Conservation (phyloP, 2,797 vertebrate species). For the Melanotaenia trifasciata region DNA sequence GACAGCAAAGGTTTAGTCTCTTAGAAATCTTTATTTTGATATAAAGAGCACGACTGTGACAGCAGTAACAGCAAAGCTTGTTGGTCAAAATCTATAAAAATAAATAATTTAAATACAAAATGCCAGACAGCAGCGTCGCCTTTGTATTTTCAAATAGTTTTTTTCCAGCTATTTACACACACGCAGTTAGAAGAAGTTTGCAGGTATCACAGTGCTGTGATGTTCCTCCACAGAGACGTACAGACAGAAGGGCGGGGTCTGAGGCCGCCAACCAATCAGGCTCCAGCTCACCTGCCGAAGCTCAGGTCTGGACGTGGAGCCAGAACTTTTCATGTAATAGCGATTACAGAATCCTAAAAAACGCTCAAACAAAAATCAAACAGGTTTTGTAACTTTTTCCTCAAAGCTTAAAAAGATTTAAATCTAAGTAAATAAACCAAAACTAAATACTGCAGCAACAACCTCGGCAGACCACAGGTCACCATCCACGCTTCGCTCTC, state of each 20-base stretch:
- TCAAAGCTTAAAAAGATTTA: background rate
- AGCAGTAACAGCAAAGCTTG: slow-evolving; percentile 67
- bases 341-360: background rate
- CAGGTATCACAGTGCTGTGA: slow-evolving; percentile 78
- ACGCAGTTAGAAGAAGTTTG: slow-evolving; percentile 70
- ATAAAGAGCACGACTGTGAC: slow-evolving; percentile 85
- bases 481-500: too few species aligned
- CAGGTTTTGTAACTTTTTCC: slow-evolving; percentile 2
- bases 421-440: background rate
- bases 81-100: slow-evolving; percentile 87
- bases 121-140: slow-evolving; percentile 83
- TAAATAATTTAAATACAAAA: slow-evolving; percentile 97
- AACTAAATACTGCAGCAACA: background rate
- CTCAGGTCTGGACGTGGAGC: slow-evolving; percentile 21
- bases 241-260: slow-evolving; percentile 37
- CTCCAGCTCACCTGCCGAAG: slow-evolving; percentile 20
- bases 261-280: slow-evolving; percentile 38
- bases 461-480: too few species aligned
- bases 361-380: background rate
- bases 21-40: slow-evolving; percentile 86
- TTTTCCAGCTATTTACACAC: slow-evolving; percentile 69
- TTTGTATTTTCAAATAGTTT: slow-evolving; percentile 79
- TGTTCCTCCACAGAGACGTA: slow-evolving; percentile 46
- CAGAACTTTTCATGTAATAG: background rate
- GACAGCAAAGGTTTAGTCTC: slow-evolving; percentile 39